Conservation (phyloP, 1,140 invertebrate genomes). For the Drosophila tsacasi region DNA sequence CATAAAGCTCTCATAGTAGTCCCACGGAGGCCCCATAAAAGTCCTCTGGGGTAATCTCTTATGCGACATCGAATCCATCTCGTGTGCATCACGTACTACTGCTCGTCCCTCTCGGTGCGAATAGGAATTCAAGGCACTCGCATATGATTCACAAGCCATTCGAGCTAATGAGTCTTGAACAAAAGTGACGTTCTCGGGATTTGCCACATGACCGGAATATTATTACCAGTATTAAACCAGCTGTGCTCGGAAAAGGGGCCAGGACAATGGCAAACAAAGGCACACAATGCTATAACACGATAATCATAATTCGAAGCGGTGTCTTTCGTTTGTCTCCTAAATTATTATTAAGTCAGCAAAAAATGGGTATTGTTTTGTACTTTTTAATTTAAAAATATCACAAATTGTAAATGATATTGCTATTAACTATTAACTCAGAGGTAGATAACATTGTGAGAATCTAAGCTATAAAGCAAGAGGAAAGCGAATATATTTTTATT, state of each 20-base stretch:
- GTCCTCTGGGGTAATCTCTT: not conserved
- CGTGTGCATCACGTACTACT: conserved; percentile 20
- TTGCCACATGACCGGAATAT: conserved; percentile 35
- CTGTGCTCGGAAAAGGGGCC: not conserved
- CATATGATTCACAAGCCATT: conserved; percentile 30
- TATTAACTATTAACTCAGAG: not conserved
- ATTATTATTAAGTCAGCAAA: not conserved
- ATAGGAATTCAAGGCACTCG: conserved; percentile 26
- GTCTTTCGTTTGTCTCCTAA: not conserved
- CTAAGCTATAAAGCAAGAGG: not conserved
- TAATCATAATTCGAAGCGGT: not conserved
- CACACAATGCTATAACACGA: not conserved
- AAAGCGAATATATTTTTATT: not conserved
- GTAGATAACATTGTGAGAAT: not conserved
- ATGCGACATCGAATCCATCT: conserved; percentile 18
- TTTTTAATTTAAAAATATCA: not conserved
- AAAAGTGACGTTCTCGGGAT: conserved; percentile 24
- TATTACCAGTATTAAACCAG: not conserved
- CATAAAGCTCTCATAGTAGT: not conserved
- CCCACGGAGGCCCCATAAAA: not conserved
- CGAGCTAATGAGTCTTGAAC: conserved; percentile 26
- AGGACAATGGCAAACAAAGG: not conserved
- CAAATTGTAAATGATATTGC: not conserved
- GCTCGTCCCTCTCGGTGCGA: conserved; percentile 5
- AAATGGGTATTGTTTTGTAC: not conserved